These are phyloP conservation scores for Bubalus kerabau DNA, from an alignment of 2,113 vertebrate genomes.

Conservation along the genomic window DNA sequence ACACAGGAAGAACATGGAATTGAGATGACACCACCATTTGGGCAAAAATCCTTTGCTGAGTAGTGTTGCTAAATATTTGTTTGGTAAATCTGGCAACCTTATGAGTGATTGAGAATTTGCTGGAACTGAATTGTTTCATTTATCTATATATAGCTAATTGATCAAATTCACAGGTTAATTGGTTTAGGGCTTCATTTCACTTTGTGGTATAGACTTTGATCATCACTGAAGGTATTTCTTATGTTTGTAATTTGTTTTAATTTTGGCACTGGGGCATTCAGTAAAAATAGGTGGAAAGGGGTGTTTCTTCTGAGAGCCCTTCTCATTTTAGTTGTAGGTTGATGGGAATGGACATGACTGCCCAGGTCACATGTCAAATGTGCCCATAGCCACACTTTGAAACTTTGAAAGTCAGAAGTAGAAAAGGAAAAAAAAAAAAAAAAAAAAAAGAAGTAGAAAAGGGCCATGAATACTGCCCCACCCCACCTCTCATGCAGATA, in stretches of 20 bases:
- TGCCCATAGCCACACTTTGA: background rate
- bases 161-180: background rate
- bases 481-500: background rate
- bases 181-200: background rate
- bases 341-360: background rate
- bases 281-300: background rate
- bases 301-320: background rate
- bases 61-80: background rate
- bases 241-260: background rate
- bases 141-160: background rate
- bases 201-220: conserved; percentile 12
- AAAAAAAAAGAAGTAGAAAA: background rate
- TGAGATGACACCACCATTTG: background rate
- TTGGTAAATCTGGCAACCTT: background rate
- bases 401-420: background rate
- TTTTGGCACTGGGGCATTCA: background rate
- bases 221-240: background rate
- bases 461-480: background rate
- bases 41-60: background rate
- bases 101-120: background rate
- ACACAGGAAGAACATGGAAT: background rate
- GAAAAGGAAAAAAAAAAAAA: too few relatives aligned
- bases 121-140: background rate
- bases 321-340: background rate
- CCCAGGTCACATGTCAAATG: background rate